These are phyloP conservation scores for Octodon degus DNA, from an alignment of 2,113 vertebrate genomes.

Conservation along the genomic window DNA sequence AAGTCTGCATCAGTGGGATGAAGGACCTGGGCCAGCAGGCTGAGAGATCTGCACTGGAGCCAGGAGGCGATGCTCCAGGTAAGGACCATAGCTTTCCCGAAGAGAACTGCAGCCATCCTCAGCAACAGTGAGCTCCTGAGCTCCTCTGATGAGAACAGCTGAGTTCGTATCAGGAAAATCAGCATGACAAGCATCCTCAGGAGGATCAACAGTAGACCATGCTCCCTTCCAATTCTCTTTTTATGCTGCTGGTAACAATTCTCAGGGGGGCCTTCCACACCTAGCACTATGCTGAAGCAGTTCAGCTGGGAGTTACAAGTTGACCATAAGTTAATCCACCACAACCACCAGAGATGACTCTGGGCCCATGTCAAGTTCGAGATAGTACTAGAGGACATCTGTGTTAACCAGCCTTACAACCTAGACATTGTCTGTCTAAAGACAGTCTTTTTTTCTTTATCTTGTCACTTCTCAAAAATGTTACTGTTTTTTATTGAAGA, in stretches of 20 bases:
- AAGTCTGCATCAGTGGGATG: background rate
- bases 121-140: background rate
- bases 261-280: background rate
- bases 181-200: background rate
- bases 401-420: background rate
- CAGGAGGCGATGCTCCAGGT: background rate
- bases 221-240: background rate
- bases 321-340: background rate
- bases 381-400: background rate
- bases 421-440: background rate
- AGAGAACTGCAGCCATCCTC: background rate
- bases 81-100: background rate
- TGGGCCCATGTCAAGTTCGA: background rate
- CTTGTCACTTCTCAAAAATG: background rate
- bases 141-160: background rate
- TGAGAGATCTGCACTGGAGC: background rate
- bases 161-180: background rate
- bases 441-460: background rate
- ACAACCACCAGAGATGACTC: background rate
- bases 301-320: background rate
- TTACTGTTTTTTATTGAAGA: background rate
- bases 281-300: background rate
- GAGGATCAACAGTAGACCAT: background rate
- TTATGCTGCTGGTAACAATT: background rate
- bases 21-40: background rate